Base-by-base conservation (phyloP, 2,888 invertebrate species). In the Watsonalla binaria region DNA sequence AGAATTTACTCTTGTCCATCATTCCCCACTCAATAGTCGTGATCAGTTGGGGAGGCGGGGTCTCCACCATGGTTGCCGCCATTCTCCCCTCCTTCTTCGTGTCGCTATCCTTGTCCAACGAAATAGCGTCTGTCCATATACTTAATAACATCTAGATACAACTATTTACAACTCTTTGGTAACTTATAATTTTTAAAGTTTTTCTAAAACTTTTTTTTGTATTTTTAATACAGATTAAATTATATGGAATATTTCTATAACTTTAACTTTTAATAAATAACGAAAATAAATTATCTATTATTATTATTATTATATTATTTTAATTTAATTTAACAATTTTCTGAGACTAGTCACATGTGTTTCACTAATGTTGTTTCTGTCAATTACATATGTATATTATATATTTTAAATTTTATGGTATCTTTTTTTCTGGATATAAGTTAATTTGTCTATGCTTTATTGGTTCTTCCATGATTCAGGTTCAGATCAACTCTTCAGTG, bases 1-100 rank as follows among this genome's bases (percentile, higher is more conserved):
- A 97, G 80, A 98, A 99, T 78, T 97, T 98, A 49, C 92, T 92
- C 75, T 97, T 98, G 83, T 99, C 96, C 97, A 99, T 96, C 99
- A 99, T 99, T 65, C 98, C 94, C 96, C 98, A 97, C 86, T 99
- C 99, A 60, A 99, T 98, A 6, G 95, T 97, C 34, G 94, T 94
- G 59, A 96, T 95, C 53, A 94, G 92, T 66, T 92, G 89, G 0
- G 92, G 90, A 0, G 90, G 90, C 6, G 93, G 92, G 11, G 90
- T 86, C 66, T 93, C 93, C 34, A 93, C 92, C 79, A 92, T 89
- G 0, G 84, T 83, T 0, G 87, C 83, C 0, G 86, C 84, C 83
- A 86, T 90, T 60, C 58, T 62, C 6, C 50, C 59, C 55, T 60
- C 66, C 53, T 56, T 46, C 53, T 56, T 46, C 42, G 46, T 66